Percentiles rank a stretch among this genome's conserved stretches.
phyloP scores from a whole-genome alignment of 2,113 vertebrate genomes.

The Brevimyrus niger region DNA sequence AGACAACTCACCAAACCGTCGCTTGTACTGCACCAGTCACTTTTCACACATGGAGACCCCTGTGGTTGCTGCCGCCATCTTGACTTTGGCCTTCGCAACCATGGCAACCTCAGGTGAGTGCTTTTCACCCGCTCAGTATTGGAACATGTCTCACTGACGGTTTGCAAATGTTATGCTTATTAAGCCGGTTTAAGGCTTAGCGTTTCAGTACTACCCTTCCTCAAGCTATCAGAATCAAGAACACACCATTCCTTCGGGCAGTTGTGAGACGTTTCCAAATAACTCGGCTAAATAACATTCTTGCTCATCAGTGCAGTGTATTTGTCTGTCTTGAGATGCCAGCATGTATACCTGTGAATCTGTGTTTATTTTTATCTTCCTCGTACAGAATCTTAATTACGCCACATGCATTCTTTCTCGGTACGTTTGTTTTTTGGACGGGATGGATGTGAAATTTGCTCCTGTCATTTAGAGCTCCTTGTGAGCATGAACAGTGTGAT shows the following conservation, averaged over 20 bases:
- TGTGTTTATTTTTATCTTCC: background rate
- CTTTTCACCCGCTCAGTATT: background rate
- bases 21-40: background rate
- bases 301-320: background rate
- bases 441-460: background rate
- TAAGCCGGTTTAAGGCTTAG: background rate
- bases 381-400: background rate
- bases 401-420: background rate
- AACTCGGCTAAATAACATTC: background rate
- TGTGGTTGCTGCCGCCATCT: constrained; percentile 3
- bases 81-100: constrained; percentile 43
- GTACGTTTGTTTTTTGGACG: background rate
- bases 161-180: background rate
- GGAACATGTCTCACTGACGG: background rate
- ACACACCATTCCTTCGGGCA: background rate
- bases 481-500: background rate
- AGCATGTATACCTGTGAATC: background rate
- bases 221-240: background rate
- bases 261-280: background rate
- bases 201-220: background rate
- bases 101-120: constrained; percentile 47
- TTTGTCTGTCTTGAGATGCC: background rate
- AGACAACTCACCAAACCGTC: background rate
- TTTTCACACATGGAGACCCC: constrained; percentile 43
- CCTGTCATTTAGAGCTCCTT: background rate